These are phyloP conservation scores for Drosophila funebris DNA, from an alignment of 1,140 invertebrate species.

Conservation along the genomic window DNA sequence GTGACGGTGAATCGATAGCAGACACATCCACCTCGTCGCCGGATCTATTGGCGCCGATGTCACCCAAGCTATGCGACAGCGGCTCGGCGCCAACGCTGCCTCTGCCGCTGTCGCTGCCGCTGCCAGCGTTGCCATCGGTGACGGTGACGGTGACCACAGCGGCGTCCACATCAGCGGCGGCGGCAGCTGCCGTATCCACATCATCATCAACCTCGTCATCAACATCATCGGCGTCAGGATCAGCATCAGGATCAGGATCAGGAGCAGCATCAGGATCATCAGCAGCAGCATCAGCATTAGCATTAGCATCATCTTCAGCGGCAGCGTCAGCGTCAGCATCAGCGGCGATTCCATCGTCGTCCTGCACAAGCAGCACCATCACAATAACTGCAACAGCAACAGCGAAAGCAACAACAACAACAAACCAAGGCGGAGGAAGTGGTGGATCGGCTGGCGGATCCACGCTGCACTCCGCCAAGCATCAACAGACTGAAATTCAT, in stretches of 20 bases:
- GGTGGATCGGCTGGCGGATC: background rate
- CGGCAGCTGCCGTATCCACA: constrained; percentile 39
- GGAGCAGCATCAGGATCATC: constrained; percentile 10
- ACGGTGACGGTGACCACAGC: constrained; percentile 48
- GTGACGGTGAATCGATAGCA: constrained; percentile 96
- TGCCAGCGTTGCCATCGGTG: constrained; percentile 43
- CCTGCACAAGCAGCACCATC: constrained; percentile 51
- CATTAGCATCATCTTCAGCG: constrained; percentile 23
- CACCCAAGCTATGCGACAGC: constrained; percentile 88
- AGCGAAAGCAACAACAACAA: constrained; percentile 33
- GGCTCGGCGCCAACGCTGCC: constrained; percentile 74
- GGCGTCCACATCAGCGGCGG: constrained; percentile 29
- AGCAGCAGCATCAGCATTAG: constrained; percentile 36
- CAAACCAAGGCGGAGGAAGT: background rate
- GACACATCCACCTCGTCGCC: constrained; percentile 95
- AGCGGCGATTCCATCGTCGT: constrained; percentile 24
- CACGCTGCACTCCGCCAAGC: constrained; percentile 23
- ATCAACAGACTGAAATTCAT: constrained; percentile 80
- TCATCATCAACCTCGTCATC: constrained; percentile 48
- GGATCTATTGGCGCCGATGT: constrained; percentile 90
- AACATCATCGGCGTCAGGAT: constrained; percentile 37
- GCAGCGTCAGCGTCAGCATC: constrained; percentile 11
- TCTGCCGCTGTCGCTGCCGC: constrained; percentile 59
- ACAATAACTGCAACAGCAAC: constrained; percentile 19
- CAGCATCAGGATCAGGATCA: constrained; percentile 26